Evolutionary conservation across 2,797 vertebrate species (phyloP).

Genomic region (Bovichtus variegatus): DNA sequence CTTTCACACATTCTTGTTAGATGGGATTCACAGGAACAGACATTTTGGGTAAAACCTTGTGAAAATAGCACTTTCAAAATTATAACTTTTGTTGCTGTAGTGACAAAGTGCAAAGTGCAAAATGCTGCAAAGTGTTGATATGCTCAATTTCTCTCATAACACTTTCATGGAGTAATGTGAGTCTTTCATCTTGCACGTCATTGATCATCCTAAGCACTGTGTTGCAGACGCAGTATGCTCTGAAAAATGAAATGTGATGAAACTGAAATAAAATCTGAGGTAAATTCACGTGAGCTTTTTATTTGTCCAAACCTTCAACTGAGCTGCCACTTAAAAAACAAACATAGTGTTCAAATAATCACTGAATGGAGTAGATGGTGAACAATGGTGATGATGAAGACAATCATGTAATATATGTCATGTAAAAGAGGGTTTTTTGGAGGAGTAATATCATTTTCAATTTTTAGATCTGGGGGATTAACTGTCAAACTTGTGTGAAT

Average conservation of each 20-base stretch:
- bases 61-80: neutral
- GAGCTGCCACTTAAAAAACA: neutral
- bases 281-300: neutral
- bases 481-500: neutral
- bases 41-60: neutral
- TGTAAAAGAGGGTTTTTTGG: neutral
- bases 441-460: neutral
- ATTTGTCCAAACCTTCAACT: neutral
- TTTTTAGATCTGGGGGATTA: neutral
- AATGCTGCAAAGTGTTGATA: slow-evolving; percentile 19
- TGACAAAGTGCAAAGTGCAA: neutral
- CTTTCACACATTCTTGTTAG: neutral
- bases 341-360: neutral
- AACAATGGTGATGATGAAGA: neutral
- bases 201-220: neutral
- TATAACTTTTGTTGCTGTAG: neutral
- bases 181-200: slow-evolving; percentile 34
- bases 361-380: neutral
- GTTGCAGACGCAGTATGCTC: neutral
- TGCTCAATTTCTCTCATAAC: slow-evolving; percentile 6
- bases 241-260: neutral
- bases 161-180: slow-evolving; percentile 17
- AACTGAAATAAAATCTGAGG: neutral
- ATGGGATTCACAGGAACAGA: slow-evolving; percentile 22
- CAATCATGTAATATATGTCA: neutral